A percentile compares a stretch with the other conserved stretches of the same genome.
Conservation (phyloP, 2,797 vertebrate species). For the Scolopax bukidnonensis region DNA sequence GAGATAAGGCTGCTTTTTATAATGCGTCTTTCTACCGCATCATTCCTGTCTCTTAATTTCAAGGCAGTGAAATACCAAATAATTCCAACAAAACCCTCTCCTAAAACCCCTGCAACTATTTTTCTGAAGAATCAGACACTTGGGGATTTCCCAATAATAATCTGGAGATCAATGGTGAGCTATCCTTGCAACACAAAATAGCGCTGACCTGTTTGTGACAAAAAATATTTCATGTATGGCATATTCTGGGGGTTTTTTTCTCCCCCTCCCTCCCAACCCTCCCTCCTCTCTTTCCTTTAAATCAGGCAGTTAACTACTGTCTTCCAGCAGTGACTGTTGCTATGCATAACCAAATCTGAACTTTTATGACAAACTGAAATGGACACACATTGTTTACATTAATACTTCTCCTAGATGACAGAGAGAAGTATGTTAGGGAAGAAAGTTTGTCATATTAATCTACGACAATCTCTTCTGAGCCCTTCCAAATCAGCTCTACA, state of each 20-base stretch:
- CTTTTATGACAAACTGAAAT: not conserved
- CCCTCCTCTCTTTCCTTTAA: not conserved
- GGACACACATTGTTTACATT: not conserved
- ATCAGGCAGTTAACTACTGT: not conserved
- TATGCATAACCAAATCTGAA: not conserved
- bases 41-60: not conserved
- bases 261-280: not conserved
- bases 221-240: not conserved
- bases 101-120: not conserved
- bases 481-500: not conserved
- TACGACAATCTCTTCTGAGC: not conserved
- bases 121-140: not conserved
- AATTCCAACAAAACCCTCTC: not conserved
- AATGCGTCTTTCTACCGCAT: not conserved
- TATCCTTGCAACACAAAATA: not conserved
- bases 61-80: not conserved
- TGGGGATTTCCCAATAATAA: not conserved
- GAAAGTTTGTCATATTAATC: not conserved
- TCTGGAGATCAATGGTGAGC: not conserved
- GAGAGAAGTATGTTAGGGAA: not conserved
- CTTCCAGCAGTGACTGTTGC: not conserved
- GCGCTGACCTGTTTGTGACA: not conserved
- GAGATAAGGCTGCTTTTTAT: not conserved
- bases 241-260: not conserved
- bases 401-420: not conserved